Evolutionary conservation across 2,888 invertebrate genomes (phyloP).

Genomic region (Epiblema foenella): DNA sequence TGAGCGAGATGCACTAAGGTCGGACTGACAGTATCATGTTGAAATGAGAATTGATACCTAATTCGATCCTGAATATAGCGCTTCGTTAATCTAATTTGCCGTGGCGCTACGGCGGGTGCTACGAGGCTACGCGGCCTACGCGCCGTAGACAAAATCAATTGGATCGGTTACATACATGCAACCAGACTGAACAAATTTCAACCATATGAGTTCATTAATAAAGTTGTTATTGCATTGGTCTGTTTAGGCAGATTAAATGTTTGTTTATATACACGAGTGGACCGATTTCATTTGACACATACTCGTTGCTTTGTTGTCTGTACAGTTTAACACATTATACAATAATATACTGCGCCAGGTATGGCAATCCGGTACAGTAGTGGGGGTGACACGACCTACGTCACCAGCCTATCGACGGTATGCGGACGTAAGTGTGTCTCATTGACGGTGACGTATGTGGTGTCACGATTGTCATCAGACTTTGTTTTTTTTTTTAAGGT

Average conservation of each 20-base stretch:
- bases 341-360: too few relatives aligned
- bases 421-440: too few relatives aligned
- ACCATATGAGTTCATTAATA: background rate
- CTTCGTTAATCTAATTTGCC: conserved; percentile 43
- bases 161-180: conserved; percentile 9
- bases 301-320: conserved; percentile 2
- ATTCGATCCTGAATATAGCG: conserved; percentile 36
- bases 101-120: conserved; percentile 43
- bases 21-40: background rate
- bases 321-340: too few relatives aligned
- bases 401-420: too few relatives aligned
- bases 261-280: conserved; percentile 11
- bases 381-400: too few relatives aligned
- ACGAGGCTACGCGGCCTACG: conserved; percentile 41
- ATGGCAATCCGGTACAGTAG: too few relatives aligned
- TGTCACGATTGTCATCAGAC: too few relatives aligned
- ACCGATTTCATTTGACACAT: conserved; percentile 11
- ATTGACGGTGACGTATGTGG: too few relatives aligned
- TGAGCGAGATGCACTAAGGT: background rate
- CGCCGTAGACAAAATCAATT: conserved; percentile 41
- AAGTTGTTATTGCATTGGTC: background rate
- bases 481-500: too few relatives aligned
- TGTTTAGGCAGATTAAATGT: conserved; percentile 4
- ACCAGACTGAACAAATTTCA: background rate
- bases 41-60: background rate